Evolutionary conservation across 2,888 invertebrate species (phyloP), one percentile per base, ranked within the genome.

Genomic region (Polyommatus icarus): DNA sequence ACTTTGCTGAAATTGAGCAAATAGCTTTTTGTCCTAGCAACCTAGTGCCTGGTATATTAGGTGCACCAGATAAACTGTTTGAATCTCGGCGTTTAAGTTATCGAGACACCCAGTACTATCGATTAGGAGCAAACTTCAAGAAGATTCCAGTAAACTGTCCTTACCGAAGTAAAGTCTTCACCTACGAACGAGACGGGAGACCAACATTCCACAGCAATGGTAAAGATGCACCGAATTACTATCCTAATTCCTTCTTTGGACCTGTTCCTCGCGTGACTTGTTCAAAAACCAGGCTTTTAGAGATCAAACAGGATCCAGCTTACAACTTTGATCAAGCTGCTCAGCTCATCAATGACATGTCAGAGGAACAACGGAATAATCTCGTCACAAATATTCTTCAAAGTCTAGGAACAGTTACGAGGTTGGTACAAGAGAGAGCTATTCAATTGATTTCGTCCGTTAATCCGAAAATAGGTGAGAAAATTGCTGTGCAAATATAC

Each of bases 131-230:
- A 3, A 99, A 99, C 92, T 97, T 96, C 87, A 94, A 97, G 79
- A 98, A 98, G 87, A 94, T 99, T 76, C 97, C 98, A 0, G 98
- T 99, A 46, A 99, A 99, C 89, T 98, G 98, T 88, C 98, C 99
- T 0, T 97, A 96, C 89, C 90, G 95, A 83, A 93, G 93, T 1
- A 87, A 92, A 18, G 90, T 89, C 78, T 90, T 90, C 77, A 97
- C 98, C 86, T 98, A 97, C 86, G 97, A 98, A 89, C 95, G 98
- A 29, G 98, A 98, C 87, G 99, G 98, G 0, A 93, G 95, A 8
- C 96, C 96, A 94, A 95, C 96, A 61, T 93, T 95, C 20, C 91
- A 94, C 46, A 95, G 96, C 82, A 98, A 98, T 86, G 97, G 97
- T 88, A 96, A 95, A 29, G 97, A 96, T 20, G 96, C 96, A 0